Conservation (phyloP, 2,113 vertebrate genomes). For the Syngnathus floridae region DNA sequence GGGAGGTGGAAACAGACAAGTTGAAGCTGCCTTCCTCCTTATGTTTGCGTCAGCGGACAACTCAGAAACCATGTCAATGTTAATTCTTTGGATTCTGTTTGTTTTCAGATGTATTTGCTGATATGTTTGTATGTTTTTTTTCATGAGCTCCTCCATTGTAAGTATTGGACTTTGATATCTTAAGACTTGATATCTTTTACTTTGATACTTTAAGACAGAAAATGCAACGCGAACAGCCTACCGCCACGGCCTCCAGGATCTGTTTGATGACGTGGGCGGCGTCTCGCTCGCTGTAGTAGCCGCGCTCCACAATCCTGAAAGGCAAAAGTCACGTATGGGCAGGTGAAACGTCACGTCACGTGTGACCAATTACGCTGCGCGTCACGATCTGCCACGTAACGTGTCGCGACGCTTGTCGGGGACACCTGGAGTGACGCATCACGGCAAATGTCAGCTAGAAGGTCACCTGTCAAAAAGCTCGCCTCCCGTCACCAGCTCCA, state of each 20-base stretch:
- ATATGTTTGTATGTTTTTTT: no score
- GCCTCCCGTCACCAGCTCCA: slow-evolving; percentile 85
- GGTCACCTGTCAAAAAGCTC: slow-evolving; percentile 85
- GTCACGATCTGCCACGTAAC: neutral
- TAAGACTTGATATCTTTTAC: no score
- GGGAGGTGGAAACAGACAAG: no score
- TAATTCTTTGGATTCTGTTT: no score
- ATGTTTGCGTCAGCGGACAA: no score
- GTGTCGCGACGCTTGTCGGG: neutral
- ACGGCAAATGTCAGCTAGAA: neutral
- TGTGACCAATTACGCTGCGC: neutral
- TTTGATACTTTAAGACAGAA: no score
- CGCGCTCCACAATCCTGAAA: slow-evolving; percentile 82
- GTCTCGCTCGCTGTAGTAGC: slow-evolving; percentile 83
- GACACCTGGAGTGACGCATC: neutral
- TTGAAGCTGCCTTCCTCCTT: no score
- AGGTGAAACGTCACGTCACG: no score
- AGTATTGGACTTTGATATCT: no score
- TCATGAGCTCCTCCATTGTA: no score
- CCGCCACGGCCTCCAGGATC: slow-evolving; percentile 83
- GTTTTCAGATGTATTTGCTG: no score
- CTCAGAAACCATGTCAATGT: no score
- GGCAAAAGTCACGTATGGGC: neutral
- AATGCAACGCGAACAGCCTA: slow-evolving; percentile 39
- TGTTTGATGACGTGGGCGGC: slow-evolving; percentile 84